Evolutionary conservation across 2,113 vertebrate genomes (phyloP), one percentile per base, ranked within the genome.

Genomic region (Pseudorhombus dupliciocellatus): DNA sequence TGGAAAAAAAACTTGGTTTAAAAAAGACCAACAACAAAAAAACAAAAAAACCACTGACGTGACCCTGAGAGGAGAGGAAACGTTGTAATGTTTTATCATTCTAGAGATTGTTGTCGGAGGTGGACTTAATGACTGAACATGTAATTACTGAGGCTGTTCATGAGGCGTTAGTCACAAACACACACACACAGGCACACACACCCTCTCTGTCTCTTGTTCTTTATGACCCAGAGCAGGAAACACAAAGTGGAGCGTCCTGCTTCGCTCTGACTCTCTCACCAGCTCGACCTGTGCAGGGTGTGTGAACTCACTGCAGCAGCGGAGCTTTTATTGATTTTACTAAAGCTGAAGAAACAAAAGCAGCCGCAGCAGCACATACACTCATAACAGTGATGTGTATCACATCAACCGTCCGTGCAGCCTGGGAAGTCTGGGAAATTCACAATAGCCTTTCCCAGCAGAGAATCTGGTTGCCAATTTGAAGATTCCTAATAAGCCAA

Each of bases 361-460:
- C 8, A 34, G 31, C 24, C 8, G 53, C 18, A 50, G 21, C 31
- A 55, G 57, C 40, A 30, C 12, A 30, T 21, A 68, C 9, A n/a
- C 14, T 40, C 28, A 44, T 44, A 24, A 37, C 42, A 25, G 5
- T 22, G 48, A 56, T 46, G n/a, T 21, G 1, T 25, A 70, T 65
- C 37, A 31, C 50, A 65, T 58, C 28, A 31, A 34, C 22, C 56
- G 50, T 70, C 66, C 58, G 64, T 53, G 48, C 73, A 71, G 34
- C 28, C 31, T 42, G 71, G 59, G 31, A 31, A 42, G 71, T 59
- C 21, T 57, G 40, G 61, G 66, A 59, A 77, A 70, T 75, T 70
- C 80, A 81, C 71, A 86, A 84, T 74, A 81, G 72, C 85, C 68
- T 80, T 60, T 79, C 81, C 85, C 77, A 68, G 30, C 81, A 72